Percentiles rank a stretch among this genome's conserved stretches.
Evolutionary conservation across 2,113 vertebrate genomes (phyloP).

Genomic region (Zonotrichia leucophrys): DNA sequence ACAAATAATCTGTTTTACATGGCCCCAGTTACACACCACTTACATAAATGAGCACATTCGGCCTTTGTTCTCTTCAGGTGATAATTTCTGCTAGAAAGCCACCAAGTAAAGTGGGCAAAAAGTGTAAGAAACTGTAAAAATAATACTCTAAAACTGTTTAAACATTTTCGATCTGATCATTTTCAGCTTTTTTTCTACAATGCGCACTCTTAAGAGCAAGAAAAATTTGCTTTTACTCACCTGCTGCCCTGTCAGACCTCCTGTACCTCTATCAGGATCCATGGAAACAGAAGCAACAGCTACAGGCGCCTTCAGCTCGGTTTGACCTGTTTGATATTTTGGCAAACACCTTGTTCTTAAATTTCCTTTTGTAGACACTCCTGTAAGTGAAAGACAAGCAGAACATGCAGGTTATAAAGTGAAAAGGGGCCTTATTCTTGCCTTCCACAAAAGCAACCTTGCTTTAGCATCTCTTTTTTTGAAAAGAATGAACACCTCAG

Average conservation of each 20-base stretch:
- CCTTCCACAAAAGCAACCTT: not conserved
- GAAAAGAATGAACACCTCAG: not conserved
- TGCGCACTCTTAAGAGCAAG: not conserved
- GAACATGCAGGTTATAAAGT: not conserved
- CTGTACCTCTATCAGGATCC: constrained; percentile 42
- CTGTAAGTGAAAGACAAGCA: constrained; percentile 61
- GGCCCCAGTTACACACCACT: not conserved
- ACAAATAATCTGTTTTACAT: not conserved
- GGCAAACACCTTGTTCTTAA: constrained; percentile 40
- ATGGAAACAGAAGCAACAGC: constrained; percentile 37
- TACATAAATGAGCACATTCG: not conserved
- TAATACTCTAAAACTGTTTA: not conserved
- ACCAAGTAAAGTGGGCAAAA: not conserved
- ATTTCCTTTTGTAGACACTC: constrained; percentile 69
- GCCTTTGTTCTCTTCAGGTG: not conserved
- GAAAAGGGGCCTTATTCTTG: not conserved
- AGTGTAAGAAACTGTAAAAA: not conserved
- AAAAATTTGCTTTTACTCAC: constrained; percentile 52
- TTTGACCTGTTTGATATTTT: constrained; percentile 37
- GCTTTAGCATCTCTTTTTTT: not conserved
- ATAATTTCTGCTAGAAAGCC: not conserved
- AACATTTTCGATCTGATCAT: not conserved
- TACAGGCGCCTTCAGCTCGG: constrained; percentile 53
- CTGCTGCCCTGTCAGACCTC: constrained; percentile 46
- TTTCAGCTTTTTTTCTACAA: not conserved